These are phyloP conservation scores for Liodrosophila aerea DNA, from an alignment of 2,888 invertebrate species.

Conservation along the genomic window DNA sequence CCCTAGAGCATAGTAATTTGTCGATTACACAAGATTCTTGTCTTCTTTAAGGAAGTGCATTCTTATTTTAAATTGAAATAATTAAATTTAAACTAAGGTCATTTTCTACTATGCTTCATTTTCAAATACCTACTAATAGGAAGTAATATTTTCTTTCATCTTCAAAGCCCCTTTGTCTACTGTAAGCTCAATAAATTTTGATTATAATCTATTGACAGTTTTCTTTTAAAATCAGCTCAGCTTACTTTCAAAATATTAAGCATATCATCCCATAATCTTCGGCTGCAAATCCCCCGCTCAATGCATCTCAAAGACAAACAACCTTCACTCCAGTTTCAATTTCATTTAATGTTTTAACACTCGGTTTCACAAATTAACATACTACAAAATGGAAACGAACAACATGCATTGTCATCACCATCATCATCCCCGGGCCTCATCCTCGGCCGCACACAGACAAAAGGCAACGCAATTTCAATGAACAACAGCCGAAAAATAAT, in stretches of 20 bases:
- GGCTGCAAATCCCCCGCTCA: constrained; percentile 26
- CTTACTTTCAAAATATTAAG: constrained; percentile 12
- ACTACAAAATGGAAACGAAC: constrained; percentile 26
- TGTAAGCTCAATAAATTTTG: no score
- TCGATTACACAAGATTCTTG: no score
- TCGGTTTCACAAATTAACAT: constrained; percentile 60
- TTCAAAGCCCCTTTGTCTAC: no score
- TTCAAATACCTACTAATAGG: no score
- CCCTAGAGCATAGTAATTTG: no score
- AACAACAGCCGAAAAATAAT: constrained; percentile 6
- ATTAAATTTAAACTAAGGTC: no score
- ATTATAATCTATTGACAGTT: no score
- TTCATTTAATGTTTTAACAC: constrained; percentile 46
- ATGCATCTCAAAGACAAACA: constrained; percentile 1
- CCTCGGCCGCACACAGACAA: constrained; percentile 29
- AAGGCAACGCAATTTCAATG: constrained; percentile 38
- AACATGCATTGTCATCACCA: constrained; percentile 53
- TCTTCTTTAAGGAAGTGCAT: no score
- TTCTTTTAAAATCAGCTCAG: no score
- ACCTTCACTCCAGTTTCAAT: constrained; percentile 49
- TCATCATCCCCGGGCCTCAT: neutral
- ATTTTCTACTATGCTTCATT: no score
- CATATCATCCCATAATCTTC: constrained; percentile 11
- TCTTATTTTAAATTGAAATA: no score
- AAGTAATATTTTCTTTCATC: no score